Percentiles rank a stretch among this genome's conserved stretches.
Conservation (phyloP, 2,797 vertebrate genomes). For the Capromys pilorides region DNA sequence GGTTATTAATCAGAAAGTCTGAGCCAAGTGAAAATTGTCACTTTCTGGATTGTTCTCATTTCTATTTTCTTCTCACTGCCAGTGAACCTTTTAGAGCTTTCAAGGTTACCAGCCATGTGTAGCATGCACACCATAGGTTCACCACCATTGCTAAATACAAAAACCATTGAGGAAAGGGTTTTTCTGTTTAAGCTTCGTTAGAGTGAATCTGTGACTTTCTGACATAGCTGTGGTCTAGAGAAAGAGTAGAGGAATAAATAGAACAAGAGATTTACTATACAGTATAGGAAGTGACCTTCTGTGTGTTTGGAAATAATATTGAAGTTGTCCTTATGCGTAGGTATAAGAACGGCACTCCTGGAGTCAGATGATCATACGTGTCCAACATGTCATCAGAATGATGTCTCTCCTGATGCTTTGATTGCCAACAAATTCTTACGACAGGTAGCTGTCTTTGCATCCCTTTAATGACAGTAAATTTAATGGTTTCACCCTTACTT, state of each 20-base stretch:
- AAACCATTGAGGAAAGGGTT: slow-evolving; percentile 1
- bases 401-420: slow-evolving; percentile 96
- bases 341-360: slow-evolving; percentile 94
- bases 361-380: slow-evolving; percentile 96
- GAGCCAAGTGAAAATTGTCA: not conserved
- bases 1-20: not conserved
- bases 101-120: not conserved
- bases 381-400: slow-evolving; percentile 93
- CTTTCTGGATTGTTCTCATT: not conserved
- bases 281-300: not conserved
- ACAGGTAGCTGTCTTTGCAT: slow-evolving; percentile 88
- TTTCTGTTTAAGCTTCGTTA: not conserved
- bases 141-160: not conserved
- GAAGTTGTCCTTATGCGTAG: slow-evolving; percentile 82
- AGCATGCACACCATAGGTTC: not conserved
- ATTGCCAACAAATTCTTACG: slow-evolving; percentile 98
- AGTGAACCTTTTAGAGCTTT: not conserved
- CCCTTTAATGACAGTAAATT: not conserved
- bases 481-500: not conserved
- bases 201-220: not conserved
- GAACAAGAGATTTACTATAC: not conserved
- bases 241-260: not conserved
- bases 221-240: not conserved
- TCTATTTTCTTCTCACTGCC: not conserved
- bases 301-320: slow-evolving; percentile 51